Conservation (phyloP, 1,140 invertebrate species). For the Rhagoletis zephyria region DNA sequence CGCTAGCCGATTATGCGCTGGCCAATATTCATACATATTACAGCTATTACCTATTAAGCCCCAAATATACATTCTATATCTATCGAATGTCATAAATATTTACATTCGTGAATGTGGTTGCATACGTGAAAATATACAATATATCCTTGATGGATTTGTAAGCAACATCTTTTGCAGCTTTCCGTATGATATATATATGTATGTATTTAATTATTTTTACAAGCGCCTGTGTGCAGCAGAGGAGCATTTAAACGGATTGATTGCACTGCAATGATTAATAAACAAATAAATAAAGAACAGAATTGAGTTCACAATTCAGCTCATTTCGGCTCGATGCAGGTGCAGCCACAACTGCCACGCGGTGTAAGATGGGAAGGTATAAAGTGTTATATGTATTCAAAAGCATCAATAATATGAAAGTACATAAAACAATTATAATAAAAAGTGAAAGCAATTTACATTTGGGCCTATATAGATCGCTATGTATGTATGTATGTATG, state of each 20-base stretch:
- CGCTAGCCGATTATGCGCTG: not conserved
- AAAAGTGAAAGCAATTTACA: too few species aligned
- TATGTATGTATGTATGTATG: too few species aligned
- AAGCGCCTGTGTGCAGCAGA: not conserved
- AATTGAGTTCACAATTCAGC: slow-evolving; percentile 29
- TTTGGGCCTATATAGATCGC: too few species aligned
- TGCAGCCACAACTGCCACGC: too few species aligned
- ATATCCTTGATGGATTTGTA: not conserved
- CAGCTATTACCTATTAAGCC: too few species aligned
- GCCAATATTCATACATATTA: not conserved
- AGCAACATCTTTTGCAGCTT: not conserved
- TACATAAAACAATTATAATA: too few species aligned
- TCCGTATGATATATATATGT: too few species aligned
- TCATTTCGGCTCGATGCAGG: not conserved
- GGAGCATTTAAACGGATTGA: slow-evolving; percentile 13
- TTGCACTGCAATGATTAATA: slow-evolving; percentile 38
- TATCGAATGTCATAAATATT: slow-evolving; percentile 20
- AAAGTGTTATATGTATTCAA: too few species aligned
- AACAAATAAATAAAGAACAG: slow-evolving; percentile 20
- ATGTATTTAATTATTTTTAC: slow-evolving; percentile 42
- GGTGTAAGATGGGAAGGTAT: too few species aligned
- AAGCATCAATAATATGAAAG: too few species aligned
- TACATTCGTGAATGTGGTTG: not conserved
- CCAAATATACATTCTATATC: not conserved
- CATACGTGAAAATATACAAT: not conserved